These are phyloP conservation scores for Epinephelus fuscoguttatus DNA, from an alignment of 2,113 vertebrate genomes.

Conservation along the genomic window DNA sequence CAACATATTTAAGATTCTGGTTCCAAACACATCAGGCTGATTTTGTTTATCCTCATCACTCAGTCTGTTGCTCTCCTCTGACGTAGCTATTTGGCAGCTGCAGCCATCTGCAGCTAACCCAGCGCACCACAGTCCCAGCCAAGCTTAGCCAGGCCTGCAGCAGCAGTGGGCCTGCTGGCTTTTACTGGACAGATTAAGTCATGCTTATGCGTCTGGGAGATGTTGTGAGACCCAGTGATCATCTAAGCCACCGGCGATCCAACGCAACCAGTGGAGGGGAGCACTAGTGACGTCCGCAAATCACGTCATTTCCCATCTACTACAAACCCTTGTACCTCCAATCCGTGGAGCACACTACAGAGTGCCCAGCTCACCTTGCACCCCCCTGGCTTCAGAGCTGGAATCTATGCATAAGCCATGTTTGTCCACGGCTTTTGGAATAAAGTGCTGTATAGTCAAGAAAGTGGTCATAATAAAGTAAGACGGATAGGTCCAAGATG, in stretches of 20 bases:
- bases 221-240: constrained; percentile 25
- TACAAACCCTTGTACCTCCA: constrained; percentile 13
- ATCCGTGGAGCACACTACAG: not conserved
- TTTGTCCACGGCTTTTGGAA: constrained; percentile 31
- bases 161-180: constrained; percentile 55
- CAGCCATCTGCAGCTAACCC: constrained; percentile 41
- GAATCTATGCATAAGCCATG: constrained; percentile 40
- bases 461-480: constrained; percentile 33
- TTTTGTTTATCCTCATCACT: constrained; percentile 53
- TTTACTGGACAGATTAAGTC: constrained; percentile 63
- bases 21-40: constrained; percentile 10
- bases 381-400: constrained; percentile 16
- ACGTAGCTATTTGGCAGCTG: constrained; percentile 44
- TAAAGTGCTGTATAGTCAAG: constrained; percentile 31
- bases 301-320: constrained; percentile 43
- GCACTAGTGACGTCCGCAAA: constrained; percentile 41
- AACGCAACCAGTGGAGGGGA: constrained; percentile 27
- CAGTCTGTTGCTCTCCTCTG: constrained; percentile 25
- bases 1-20: not conserved
- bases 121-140: constrained; percentile 18
- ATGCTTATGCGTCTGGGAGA: constrained; percentile 56
- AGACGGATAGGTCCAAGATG: constrained; percentile 29
- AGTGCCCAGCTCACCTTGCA: constrained; percentile 25
- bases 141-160: constrained; percentile 32
- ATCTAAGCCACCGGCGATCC: constrained; percentile 49